Percentiles rank a stretch among this genome's conserved stretches.
Conservation (phyloP, 2,888 invertebrate genomes). For the Stictocephala bisonia region DNA sequence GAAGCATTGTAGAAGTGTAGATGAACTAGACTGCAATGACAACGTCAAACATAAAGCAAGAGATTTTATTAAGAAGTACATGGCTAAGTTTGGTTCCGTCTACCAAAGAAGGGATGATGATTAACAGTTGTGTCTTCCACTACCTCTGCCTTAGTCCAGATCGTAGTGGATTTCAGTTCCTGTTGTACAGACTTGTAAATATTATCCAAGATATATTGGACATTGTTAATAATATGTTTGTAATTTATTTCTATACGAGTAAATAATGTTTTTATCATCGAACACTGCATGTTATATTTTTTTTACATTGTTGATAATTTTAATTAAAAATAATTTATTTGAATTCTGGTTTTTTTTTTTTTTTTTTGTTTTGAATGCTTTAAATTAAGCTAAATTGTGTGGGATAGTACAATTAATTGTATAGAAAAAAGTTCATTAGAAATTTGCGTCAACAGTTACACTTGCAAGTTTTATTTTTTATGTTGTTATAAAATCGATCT, state of each 20-base stretch:
- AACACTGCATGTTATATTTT: too few relatives aligned
- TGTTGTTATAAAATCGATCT: too few relatives aligned
- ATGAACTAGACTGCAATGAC: conserved; percentile 87
- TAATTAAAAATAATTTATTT: neutral
- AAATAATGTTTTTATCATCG: conserved; percentile 17
- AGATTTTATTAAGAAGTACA: conserved; percentile 95
- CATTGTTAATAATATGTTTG: conserved; percentile 15
- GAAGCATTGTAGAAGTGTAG: conserved; percentile 88
- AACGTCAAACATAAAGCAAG: conserved; percentile 95
- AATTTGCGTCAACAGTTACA: too few relatives aligned
- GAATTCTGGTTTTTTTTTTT: too few relatives aligned
- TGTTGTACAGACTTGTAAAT: conserved; percentile 32
- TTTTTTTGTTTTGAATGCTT: too few relatives aligned
- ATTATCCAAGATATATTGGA: too few relatives aligned
- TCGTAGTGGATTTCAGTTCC: neutral
- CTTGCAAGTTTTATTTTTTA: too few relatives aligned
- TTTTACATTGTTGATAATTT: neutral
- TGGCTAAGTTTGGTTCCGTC: conserved; percentile 91
- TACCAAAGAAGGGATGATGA: conserved; percentile 77
- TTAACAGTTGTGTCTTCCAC: conserved; percentile 56
- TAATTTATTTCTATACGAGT: conserved; percentile 1
- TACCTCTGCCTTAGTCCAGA: too few relatives aligned
- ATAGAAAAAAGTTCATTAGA: too few relatives aligned
- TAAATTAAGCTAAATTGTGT: too few relatives aligned
- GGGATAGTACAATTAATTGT: too few relatives aligned